Base-by-base conservation (phyloP, 2,113 vertebrate species). In the Beaufortia kweichowensis region DNA sequence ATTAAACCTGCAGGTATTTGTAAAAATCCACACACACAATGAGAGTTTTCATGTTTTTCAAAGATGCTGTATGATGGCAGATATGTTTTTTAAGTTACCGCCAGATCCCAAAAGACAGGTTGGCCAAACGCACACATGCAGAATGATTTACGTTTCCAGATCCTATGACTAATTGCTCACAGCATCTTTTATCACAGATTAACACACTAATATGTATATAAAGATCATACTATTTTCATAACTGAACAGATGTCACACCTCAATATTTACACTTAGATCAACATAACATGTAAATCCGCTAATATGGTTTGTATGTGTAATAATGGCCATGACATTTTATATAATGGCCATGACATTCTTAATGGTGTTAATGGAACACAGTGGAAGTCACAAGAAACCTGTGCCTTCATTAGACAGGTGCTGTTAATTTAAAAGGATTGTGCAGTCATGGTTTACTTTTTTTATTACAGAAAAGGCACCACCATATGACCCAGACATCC, bases 401-500 rank as follows among this genome's bases (percentile, higher is more conserved):
- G 19, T 33, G 48, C 65, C 12, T 41, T 4, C 33, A 23, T 53
- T 14, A 66, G 59, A 76, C 23, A 76, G 9, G 35, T 74, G 33
- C n/a, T 70, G 53, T 62, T 10, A 21, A 78, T 60, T 71, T 33
- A 70, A 66, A 28, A 41, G 55, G 17, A 79, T 65, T 31, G 70
- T 60, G 19, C 28, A 17, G 12, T 66, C 5, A 3, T 59, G 11
- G 35, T 28, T 39, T 39, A 39, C 9, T n/a, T 12, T 63, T 9
- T 82, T 11, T 14, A 21, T 81, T 72, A 46, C 84, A 92, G 90
- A 63, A 43, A 87, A 83, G 53, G 63, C 75, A 50, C 91, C 85
- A 0, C 79, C 81, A 0, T 93, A 92, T 19, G 91, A 91, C 19
- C 85, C 91, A 2, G 86, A 90, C 17, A 73, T 92, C 78, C 86